Percentiles rank a stretch among this genome's conserved stretches.
phyloP scores from a whole-genome alignment of 2,888 invertebrate genomes.

The Macrophya annulata region DNA sequence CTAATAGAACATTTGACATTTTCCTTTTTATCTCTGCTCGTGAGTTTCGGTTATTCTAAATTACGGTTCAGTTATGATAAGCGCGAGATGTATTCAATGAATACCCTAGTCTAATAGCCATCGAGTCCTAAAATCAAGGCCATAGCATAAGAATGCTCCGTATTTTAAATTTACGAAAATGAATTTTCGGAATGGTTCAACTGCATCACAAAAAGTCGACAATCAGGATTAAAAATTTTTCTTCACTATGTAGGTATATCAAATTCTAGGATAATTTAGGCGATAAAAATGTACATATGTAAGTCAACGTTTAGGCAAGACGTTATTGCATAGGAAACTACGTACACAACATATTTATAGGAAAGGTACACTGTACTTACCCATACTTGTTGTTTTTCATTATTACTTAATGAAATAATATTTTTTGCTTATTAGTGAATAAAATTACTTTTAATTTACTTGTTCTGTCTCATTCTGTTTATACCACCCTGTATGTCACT shows the following conservation, averaged over 20 bases:
- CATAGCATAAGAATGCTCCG: background rate
- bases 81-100: background rate
- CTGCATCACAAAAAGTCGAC: background rate
- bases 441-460: constrained; percentile 13
- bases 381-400: constrained; percentile 6
- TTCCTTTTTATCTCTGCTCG: background rate
- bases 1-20: background rate
- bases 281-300: background rate
- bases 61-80: background rate
- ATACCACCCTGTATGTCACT: background rate
- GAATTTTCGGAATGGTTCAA: background rate
- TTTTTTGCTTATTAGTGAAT: constrained; percentile 2
- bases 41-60: background rate
- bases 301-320: background rate
- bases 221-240: background rate
- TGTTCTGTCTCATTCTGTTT: background rate
- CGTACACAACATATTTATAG: background rate
- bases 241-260: background rate
- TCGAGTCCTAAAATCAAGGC: background rate
- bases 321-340: background rate
- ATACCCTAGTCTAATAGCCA: background rate
- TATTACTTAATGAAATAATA: constrained; percentile 24
- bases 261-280: background rate
- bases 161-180: background rate
- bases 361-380: background rate